Percentiles rank a stretch among this genome's conserved stretches.
Conservation (phyloP, 1,140 invertebrate genomes). For the Drosophila prosaltans region DNA sequence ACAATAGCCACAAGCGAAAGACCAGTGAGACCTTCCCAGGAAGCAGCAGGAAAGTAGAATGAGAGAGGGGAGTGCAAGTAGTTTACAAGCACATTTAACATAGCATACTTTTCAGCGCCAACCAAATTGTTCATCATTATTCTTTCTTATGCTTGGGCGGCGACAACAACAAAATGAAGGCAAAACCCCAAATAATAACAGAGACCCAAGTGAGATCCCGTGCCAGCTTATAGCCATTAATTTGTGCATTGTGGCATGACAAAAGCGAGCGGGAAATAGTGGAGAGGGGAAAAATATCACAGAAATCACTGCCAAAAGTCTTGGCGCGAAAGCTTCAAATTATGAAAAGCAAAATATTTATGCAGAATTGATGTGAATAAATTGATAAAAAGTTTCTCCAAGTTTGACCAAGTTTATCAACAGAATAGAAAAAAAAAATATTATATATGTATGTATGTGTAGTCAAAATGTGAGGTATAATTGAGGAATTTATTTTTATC, state of each 20-base stretch:
- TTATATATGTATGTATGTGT: too few relatives aligned
- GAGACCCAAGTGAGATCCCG: conserved; percentile 6
- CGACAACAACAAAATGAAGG: conserved; percentile 25
- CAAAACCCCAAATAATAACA: conserved; percentile 7
- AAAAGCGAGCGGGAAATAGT: background rate
- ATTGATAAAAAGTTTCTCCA: background rate
- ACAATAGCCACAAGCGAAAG: background rate
- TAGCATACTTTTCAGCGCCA: conserved; percentile 28
- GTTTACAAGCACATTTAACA: conserved; percentile 26
- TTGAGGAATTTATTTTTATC: conserved; percentile 2
- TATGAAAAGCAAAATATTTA: conserved; percentile 3
- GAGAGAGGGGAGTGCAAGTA: background rate
- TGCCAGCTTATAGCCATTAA: conserved; percentile 33
- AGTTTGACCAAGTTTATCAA: background rate
- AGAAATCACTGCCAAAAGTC: background rate
- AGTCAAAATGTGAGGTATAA: background rate
- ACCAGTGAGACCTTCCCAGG: background rate
- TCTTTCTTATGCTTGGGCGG: conserved; percentile 28
- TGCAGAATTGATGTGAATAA: conserved; percentile 7
- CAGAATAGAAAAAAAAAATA: background rate
- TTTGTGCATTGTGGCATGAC: conserved; percentile 31
- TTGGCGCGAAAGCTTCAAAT: conserved; percentile 1
- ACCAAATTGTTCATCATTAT: conserved; percentile 47
- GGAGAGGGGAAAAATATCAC: background rate
- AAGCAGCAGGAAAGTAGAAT: too few relatives aligned